A percentile compares a stretch with the other conserved stretches of the same genome.
Evolutionary conservation across 2,797 vertebrate species (phyloP).

Genomic region (Paratrypauchen microcephalus): DNA sequence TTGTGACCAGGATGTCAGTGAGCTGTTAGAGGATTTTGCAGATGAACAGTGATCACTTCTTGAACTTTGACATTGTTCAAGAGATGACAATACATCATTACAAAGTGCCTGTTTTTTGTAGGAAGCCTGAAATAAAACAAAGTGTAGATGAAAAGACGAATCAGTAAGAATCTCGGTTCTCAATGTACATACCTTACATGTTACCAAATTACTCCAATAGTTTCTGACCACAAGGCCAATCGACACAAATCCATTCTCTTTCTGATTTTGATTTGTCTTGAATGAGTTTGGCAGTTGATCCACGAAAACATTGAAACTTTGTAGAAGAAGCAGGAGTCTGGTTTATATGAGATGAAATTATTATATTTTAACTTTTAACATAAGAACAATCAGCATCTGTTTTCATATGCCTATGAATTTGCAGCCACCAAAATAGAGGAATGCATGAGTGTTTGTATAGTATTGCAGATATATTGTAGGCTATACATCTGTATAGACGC

Average conservation of each 20-base stretch:
- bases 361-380: background rate
- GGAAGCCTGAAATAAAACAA: slow-evolving; percentile 39
- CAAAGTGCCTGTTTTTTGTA: slow-evolving; percentile 23
- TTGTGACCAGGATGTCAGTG: slow-evolving; percentile 33
- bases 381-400: background rate
- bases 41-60: slow-evolving; percentile 12
- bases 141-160: background rate
- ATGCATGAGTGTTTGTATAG: too few relatives aligned
- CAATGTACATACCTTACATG: slow-evolving; percentile 43
- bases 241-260: slow-evolving; percentile 74
- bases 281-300: slow-evolving; percentile 64
- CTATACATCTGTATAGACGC: too few relatives aligned
- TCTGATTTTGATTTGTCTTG: slow-evolving; percentile 24
- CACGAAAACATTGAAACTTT: slow-evolving; percentile 83
- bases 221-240: slow-evolving; percentile 83
- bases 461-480: too few relatives aligned
- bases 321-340: slow-evolving; percentile 90
- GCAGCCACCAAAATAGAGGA: too few relatives aligned
- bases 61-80: slow-evolving; percentile 20
- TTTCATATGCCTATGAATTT: too few relatives aligned
- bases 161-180: background rate
- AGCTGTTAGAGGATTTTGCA: slow-evolving; percentile 33
- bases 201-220: slow-evolving; percentile 85
- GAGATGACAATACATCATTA: slow-evolving; percentile 28
- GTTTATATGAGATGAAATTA: slow-evolving; percentile 7